A percentile compares a stretch with the other conserved stretches of the same genome.
phyloP scores from a whole-genome alignment of 2,797 vertebrate species.

The Enteromius fasciolatus region DNA sequence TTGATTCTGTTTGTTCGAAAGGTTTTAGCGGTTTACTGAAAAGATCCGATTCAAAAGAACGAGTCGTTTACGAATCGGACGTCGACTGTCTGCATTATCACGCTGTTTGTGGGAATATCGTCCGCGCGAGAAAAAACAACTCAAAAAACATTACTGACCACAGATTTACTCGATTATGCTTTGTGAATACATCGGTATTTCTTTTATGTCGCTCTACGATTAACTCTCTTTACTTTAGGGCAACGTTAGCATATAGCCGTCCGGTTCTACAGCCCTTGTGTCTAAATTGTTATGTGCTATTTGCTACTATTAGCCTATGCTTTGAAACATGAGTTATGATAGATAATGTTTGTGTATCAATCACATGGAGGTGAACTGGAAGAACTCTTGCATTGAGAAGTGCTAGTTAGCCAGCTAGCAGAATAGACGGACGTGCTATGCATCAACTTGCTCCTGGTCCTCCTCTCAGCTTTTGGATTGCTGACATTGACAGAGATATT shows the following conservation, averaged over 20 bases:
- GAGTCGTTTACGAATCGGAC: background rate
- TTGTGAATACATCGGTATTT: background rate
- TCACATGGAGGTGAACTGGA: background rate
- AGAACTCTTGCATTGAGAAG: background rate
- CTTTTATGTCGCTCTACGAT: background rate
- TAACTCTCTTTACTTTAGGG: background rate
- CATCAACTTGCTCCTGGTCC: conserved; percentile 13
- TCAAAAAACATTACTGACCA: background rate
- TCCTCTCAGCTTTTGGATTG: conserved; percentile 3
- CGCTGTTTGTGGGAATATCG: background rate
- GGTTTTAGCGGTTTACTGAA: background rate
- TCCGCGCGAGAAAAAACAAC: background rate
- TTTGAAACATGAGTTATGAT: background rate
- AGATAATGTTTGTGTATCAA: background rate
- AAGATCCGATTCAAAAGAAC: background rate
- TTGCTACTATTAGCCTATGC: background rate
- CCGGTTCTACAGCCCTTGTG: background rate
- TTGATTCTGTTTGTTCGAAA: background rate
- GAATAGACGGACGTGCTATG: conserved; percentile 28
- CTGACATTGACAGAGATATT: background rate
- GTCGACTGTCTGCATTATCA: background rate
- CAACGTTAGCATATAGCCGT: conserved; percentile 32
- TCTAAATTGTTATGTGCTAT: background rate
- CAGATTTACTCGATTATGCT: background rate
- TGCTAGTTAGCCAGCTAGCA: conserved; percentile 42